Evolutionary conservation across 2,888 invertebrate genomes (phyloP).

Genomic region (Endomychus coccineus): DNA sequence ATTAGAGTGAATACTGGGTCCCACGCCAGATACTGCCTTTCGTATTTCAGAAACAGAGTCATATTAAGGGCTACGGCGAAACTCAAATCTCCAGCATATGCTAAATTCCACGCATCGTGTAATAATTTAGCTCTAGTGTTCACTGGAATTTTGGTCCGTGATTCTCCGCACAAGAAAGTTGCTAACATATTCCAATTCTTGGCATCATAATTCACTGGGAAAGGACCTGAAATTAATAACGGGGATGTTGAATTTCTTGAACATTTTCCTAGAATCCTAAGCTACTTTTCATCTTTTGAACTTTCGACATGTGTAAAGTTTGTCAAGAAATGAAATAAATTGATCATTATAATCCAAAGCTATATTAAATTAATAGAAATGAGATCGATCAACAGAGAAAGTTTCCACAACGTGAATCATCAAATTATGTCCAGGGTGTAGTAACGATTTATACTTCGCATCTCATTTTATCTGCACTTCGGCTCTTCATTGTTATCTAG

Average conservation of each 20-base stretch:
- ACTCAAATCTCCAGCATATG: constrained; percentile 68
- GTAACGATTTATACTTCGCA: too few species aligned
- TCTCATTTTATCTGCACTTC: too few species aligned
- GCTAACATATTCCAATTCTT: constrained; percentile 71
- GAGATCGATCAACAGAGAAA: not conserved
- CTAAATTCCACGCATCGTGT: constrained; percentile 73
- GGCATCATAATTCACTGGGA: constrained; percentile 74
- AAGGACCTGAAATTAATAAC: constrained; percentile 53
- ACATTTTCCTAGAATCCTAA: constrained; percentile 7
- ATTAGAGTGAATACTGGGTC: constrained; percentile 77
- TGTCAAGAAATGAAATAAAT: too few species aligned
- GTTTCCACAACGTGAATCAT: too few species aligned
- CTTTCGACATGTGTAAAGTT: too few species aligned
- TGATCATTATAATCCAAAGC: too few species aligned
- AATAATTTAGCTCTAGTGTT: constrained; percentile 67
- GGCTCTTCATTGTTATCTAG: too few species aligned
- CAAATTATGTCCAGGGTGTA: too few species aligned
- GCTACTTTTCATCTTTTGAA: not conserved
- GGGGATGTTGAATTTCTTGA: not conserved
- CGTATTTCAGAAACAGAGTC: constrained; percentile 67
- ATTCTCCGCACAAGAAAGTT: constrained; percentile 52
- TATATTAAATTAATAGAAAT: too few species aligned
- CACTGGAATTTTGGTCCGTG: constrained; percentile 55
- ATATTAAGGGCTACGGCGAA: constrained; percentile 71
- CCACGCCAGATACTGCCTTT: constrained; percentile 72